Evolutionary conservation across 2,888 invertebrate genomes (phyloP).

Genomic region (Chaetoderma sp.): DNA sequence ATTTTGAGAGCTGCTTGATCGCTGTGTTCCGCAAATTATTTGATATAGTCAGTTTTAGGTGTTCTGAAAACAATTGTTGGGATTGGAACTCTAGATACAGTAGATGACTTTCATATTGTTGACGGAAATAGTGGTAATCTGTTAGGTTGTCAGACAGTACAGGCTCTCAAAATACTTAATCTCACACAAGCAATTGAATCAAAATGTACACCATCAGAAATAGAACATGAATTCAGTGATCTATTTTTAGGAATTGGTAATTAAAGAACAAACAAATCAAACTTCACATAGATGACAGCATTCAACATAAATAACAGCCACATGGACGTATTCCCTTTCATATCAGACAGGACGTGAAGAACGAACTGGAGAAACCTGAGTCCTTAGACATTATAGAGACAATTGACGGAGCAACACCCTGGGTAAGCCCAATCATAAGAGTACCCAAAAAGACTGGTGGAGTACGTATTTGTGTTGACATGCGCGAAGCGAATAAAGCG

Average conservation of each 20-base stretch:
- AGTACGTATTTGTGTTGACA: conserved; percentile 45
- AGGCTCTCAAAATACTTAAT: too few relatives aligned
- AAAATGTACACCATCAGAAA: too few relatives aligned
- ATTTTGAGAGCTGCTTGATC: too few relatives aligned
- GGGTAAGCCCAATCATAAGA: conserved; percentile 34
- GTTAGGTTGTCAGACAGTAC: too few relatives aligned
- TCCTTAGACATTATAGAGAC: conserved; percentile 30
- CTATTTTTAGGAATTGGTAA: conserved; percentile 25
- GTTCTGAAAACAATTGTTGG: too few relatives aligned
- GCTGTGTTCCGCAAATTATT: too few relatives aligned
- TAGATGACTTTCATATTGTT: too few relatives aligned
- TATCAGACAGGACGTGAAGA: conserved; percentile 27
- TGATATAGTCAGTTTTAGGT: too few relatives aligned
- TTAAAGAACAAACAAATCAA: conserved; percentile 25
- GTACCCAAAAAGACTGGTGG: conserved; percentile 35
- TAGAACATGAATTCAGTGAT: background rate
- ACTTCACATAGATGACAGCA: conserved; percentile 27
- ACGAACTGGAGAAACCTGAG: conserved; percentile 27
- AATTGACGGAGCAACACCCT: conserved; percentile 43
- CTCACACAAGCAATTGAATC: too few relatives aligned
- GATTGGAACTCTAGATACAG: too few relatives aligned
- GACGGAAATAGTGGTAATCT: too few relatives aligned
- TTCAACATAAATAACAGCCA: conserved; percentile 24
- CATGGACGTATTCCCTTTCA: conserved; percentile 34
- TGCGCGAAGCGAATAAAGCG: conserved; percentile 43